These are phyloP conservation scores for Ibidorhyncha struthersii DNA, from an alignment of 2,113 vertebrate species.

Conservation along the genomic window DNA sequence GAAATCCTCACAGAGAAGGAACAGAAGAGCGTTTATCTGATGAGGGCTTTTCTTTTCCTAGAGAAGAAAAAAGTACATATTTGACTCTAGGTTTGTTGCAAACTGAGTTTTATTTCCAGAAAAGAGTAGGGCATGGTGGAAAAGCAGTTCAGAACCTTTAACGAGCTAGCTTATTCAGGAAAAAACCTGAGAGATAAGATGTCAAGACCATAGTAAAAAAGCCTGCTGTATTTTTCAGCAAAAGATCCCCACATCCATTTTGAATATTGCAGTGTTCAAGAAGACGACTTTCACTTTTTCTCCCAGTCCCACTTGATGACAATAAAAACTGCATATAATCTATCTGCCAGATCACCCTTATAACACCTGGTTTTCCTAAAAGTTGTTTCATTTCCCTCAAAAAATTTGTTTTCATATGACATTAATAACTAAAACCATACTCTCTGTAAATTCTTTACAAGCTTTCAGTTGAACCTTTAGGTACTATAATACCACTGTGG, in stretches of 20 bases:
- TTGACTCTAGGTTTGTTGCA: neutral
- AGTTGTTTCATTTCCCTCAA: rapidly evolving
- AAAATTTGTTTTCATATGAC: rapidly evolving
- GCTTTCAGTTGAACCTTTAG: neutral
- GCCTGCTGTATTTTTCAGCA: rapidly evolving
- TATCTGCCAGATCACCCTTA: neutral
- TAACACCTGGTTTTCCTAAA: neutral
- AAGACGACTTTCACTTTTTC: neutral
- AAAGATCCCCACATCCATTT: neutral
- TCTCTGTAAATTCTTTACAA: neutral
- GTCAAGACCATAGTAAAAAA: neutral
- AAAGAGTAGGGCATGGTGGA: neutral
- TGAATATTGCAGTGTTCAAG: neutral
- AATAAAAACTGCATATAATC: neutral
- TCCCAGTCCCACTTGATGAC: neutral
- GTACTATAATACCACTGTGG: rapidly evolving
- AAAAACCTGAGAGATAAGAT: neutral
- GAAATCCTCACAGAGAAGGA: neutral
- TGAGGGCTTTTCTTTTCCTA: neutral
- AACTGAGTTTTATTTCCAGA: neutral
- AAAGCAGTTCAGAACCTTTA: neutral
- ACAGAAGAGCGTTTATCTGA: neutral
- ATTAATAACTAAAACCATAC: neutral
- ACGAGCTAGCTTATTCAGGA: neutral
- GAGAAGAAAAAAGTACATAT: neutral